Evolutionary conservation across 2,113 vertebrate genomes (phyloP), one percentile per base, ranked within the genome.

Genomic region (Brachypodius melanocephalos): DNA sequence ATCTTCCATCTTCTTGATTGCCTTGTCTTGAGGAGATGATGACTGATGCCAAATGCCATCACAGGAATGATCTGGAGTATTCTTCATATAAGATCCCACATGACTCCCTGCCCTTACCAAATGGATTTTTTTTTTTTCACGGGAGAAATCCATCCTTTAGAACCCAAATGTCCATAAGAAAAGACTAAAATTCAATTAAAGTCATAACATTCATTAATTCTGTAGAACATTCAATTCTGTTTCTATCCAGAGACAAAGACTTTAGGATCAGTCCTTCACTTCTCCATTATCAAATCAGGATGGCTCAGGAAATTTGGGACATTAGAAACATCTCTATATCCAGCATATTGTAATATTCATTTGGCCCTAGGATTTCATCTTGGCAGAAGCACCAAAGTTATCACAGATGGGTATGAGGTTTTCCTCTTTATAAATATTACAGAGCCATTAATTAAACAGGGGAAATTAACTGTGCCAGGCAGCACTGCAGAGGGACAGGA

Each of bases 1-100:
- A 28, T 82, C 31, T 94, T 88, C 75, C 79, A 88, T 83, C 75
- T 93, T 74, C 59, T 93, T 95, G 72, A 93, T 94, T 90, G 68
- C 63, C 36, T 83, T 55, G 46, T 52, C 71, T 42, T 55, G 81
- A 80, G 48, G 67, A 45, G 15, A 43, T 31, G 38, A 66, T 63
- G 75, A 85, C 9, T n/a, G 67, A 71, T 38, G 40, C 28, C 67
- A 89, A 73, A 29, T 34, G 42, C 61, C 81, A 62, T 55, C 66
- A 80, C 36, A 55, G 26, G 38, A 90, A 73, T 52, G 22, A 69
- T 94, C 72, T 71, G 51, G 58, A 65, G 5, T n/a, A 54, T 83
- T 96, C 82, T 94, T 77, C 25, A 31, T 58, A 67, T 73, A 73
- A 51, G 63, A 49, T 36, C 43, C 58, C 34, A 40, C 21, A 49